These are phyloP conservation scores for Lasioglossum baleicum DNA, from an alignment of 1,140 invertebrate genomes.

Conservation along the genomic window DNA sequence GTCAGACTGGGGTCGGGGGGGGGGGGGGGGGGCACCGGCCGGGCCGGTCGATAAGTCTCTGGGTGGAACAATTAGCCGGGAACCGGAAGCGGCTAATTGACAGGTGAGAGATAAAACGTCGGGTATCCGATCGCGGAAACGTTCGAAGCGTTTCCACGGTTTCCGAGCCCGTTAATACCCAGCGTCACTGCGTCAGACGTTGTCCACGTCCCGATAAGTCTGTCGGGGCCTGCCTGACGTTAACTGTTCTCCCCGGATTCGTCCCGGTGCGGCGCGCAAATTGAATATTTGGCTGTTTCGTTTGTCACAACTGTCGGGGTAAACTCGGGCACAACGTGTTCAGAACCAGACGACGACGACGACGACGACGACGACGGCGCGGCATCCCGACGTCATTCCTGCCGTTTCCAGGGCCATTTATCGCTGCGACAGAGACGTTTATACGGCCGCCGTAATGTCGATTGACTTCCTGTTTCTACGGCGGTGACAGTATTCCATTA, in stretches of 20 bases:
- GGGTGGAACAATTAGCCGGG: not conserved
- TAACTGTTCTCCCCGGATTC: slow-evolving; percentile 2
- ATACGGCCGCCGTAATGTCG: slow-evolving; percentile 1
- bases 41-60: not conserved
- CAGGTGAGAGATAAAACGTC: not conserved
- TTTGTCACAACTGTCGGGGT: slow-evolving; percentile 8
- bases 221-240: slow-evolving; percentile 5
- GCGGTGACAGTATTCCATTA: not conserved
- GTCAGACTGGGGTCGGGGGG: too few relatives aligned
- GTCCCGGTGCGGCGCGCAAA: not conserved
- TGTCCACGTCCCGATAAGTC: slow-evolving; percentile 9
- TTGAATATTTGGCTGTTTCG: not conserved
- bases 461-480: not conserved
- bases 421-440: not conserved
- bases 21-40: too few relatives aligned
- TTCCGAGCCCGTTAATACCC: not conserved
- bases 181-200: not conserved
- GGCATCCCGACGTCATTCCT: not conserved
- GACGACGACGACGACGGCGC: not conserved
- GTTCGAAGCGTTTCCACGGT: not conserved
- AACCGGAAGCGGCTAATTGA: not conserved
- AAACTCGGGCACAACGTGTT: not conserved
- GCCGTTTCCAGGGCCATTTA: slow-evolving; percentile 9
- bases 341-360: not conserved
- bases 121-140: not conserved